A percentile compares a stretch with the other conserved stretches of the same genome.
Conservation (phyloP, 2,113 vertebrate genomes). For the Antigone vipio region DNA sequence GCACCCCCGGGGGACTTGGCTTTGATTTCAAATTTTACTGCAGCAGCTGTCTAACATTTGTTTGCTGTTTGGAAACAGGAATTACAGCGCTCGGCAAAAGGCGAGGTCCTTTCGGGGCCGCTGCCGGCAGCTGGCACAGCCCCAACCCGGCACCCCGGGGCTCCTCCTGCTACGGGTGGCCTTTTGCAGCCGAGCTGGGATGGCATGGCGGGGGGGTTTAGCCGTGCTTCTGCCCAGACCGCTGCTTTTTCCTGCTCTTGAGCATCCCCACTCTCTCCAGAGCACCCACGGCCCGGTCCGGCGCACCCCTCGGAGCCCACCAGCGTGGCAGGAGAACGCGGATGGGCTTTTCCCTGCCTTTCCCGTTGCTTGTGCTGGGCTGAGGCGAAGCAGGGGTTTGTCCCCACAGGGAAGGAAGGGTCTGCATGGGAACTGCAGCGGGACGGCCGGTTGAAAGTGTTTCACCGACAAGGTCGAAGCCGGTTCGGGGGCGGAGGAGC, state of each 20-base stretch:
- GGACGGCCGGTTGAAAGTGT: fast-evolving
- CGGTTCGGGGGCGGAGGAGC: fast-evolving
- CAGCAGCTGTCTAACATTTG: conserved; percentile 4
- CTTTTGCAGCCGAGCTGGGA: background rate
- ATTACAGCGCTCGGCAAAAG: fast-evolving
- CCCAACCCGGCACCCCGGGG: background rate
- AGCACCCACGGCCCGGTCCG: background rate
- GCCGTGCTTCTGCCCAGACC: background rate
- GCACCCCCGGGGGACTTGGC: too few relatives aligned
- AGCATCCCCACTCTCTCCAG: background rate
- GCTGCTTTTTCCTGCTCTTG: background rate
- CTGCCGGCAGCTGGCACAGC: background rate
- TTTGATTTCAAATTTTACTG: background rate
- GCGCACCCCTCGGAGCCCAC: background rate
- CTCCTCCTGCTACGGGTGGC: background rate
- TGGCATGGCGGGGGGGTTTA: fast-evolving
- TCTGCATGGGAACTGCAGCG: fast-evolving
- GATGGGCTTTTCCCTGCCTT: background rate
- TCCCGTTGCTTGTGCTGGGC: fast-evolving
- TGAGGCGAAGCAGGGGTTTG: fast-evolving
- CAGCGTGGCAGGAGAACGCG: fast-evolving
- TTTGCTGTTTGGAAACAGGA: background rate
- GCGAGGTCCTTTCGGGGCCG: background rate
- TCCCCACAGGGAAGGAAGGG: background rate
- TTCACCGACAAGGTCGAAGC: fast-evolving